phyloP scores from a whole-genome alignment of 2,797 vertebrate species.

The Leptatherina wallacei region DNA sequence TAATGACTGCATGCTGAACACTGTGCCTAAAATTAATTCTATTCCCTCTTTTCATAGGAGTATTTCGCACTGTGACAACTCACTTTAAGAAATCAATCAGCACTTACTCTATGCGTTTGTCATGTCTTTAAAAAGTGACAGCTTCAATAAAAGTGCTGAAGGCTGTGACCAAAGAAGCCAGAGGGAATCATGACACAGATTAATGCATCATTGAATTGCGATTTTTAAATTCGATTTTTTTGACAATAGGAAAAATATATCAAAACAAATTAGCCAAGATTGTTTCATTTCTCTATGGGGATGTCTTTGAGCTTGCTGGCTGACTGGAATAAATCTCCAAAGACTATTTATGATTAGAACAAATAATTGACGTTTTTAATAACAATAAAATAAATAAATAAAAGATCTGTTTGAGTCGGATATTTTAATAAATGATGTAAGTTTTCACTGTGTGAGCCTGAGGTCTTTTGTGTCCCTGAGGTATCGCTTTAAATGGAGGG shows the following conservation, averaged over 20 bases:
- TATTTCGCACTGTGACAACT: not conserved
- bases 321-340: not conserved
- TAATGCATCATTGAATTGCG: not conserved
- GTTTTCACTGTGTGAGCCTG: not conserved
- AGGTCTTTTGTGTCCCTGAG: not conserved
- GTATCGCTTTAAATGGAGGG: conserved; percentile 22
- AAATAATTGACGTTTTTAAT: not conserved
- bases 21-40: too few relatives aligned
- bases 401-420: not conserved
- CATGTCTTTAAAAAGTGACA: not conserved
- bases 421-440: not conserved
- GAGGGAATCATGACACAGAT: not conserved
- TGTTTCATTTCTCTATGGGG: not conserved
- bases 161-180: not conserved
- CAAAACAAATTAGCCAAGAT: not conserved
- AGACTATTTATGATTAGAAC: not conserved
- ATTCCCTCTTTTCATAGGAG: too few relatives aligned
- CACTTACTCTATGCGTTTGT: not conserved
- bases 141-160: not conserved
- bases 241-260: not conserved
- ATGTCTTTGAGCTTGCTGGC: not conserved
- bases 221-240: not conserved
- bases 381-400: not conserved
- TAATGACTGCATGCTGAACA: too few relatives aligned
- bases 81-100: not conserved